phyloP scores from a whole-genome alignment of 2,113 vertebrate species.

The Alaudala cheleensis region DNA sequence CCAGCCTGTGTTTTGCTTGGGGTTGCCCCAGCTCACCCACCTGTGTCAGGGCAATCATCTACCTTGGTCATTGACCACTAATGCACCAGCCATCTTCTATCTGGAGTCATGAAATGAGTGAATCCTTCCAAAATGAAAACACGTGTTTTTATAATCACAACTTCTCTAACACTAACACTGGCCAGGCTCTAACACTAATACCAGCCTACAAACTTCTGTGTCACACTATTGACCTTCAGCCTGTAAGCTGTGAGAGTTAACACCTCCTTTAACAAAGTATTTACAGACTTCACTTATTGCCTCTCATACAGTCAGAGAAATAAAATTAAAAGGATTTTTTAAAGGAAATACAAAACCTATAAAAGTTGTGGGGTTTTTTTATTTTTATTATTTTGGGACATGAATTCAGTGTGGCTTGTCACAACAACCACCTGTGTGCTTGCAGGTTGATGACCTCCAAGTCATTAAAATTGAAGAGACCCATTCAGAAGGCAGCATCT shows the following conservation, averaged over 20 bases:
- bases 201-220: not conserved
- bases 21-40: not conserved
- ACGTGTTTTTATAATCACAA: not conserved
- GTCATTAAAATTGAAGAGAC: slow-evolving; percentile 44
- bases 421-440: not conserved
- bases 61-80: too few relatives aligned
- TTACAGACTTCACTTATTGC: not conserved
- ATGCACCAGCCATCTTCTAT: not conserved
- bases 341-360: not conserved
- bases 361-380: not conserved
- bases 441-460: not conserved
- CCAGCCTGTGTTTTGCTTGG: not conserved
- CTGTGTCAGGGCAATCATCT: not conserved
- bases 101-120: not conserved
- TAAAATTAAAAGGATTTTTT: not conserved
- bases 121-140: not conserved
- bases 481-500: not conserved
- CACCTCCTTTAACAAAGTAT: not conserved
- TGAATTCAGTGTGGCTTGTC: not conserved
- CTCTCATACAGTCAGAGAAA: not conserved
- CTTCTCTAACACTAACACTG: not conserved
- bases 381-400: not conserved
- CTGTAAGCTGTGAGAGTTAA: not conserved
- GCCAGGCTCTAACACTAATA: too few relatives aligned
- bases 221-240: not conserved